Evolutionary conservation across 2,888 invertebrate genomes (phyloP).

Genomic region (Lasius fuliginosus): DNA sequence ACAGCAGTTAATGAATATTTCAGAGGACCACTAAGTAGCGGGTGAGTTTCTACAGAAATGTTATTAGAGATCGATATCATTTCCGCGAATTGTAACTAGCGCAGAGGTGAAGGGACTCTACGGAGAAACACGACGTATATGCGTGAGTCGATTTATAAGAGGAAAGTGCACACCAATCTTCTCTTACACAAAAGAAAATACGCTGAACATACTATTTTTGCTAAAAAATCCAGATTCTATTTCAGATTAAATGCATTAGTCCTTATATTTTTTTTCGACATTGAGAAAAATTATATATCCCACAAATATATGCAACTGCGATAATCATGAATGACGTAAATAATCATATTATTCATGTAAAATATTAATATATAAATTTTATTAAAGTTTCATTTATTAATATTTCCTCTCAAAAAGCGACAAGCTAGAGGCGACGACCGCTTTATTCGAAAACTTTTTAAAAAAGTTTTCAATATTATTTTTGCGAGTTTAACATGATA

Average conservation of each 20-base stretch:
- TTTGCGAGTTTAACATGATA: constrained; percentile 42
- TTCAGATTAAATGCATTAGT: background rate
- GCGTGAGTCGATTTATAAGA: background rate
- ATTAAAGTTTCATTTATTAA: constrained; percentile 52
- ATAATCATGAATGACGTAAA: background rate
- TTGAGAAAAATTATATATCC: background rate
- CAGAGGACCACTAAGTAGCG: constrained; percentile 40
- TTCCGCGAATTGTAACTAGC: constrained; percentile 39
- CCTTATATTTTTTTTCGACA: background rate
- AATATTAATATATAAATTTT: constrained; percentile 18
- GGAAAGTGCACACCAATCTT: background rate
- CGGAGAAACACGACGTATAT: constrained; percentile 5
- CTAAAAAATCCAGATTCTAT: constrained; percentile 12
- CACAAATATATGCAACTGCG: background rate
- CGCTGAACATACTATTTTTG: background rate
- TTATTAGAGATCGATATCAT: constrained; percentile 56
- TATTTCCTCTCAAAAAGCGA: constrained; percentile 27
- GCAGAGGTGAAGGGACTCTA: constrained; percentile 38
- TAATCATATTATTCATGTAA: constrained; percentile 36
- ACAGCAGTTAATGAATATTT: constrained; percentile 53
- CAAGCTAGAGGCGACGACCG: constrained; percentile 26
- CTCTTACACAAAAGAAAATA: constrained; percentile 2
- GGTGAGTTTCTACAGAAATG: constrained; percentile 44
- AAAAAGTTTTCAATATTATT: constrained; percentile 48
- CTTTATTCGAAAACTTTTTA: constrained; percentile 44